Evolutionary conservation across 2,888 invertebrate species (phyloP).

Genomic region (Athalia cordata): DNA sequence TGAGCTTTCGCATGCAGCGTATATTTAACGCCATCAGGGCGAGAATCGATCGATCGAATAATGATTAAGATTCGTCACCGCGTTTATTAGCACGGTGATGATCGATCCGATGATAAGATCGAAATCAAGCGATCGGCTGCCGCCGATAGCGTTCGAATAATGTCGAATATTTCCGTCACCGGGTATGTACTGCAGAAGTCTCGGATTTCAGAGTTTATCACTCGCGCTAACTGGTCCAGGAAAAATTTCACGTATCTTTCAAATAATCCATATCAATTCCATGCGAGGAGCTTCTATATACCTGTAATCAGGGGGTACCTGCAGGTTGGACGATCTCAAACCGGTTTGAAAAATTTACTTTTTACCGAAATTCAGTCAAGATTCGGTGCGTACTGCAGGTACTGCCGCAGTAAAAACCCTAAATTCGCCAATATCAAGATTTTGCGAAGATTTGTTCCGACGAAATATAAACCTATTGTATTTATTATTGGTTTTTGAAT

Average conservation of each 20-base stretch:
- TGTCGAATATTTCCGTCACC: slow-evolving; percentile 20
- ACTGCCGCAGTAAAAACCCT: slow-evolving; percentile 22
- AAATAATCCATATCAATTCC: slow-evolving; percentile 31
- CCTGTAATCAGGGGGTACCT: slow-evolving; percentile 26
- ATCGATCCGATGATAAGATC: neutral
- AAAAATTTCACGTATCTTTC: slow-evolving; percentile 35
- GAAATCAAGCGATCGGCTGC: neutral
- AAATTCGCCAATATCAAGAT: slow-evolving; percentile 17
- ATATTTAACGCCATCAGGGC: too few species aligned
- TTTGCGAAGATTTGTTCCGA: neutral
- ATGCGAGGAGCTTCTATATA: slow-evolving; percentile 16
- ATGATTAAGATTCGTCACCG: neutral
- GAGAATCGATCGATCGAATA: too few species aligned
- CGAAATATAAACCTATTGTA: neutral
- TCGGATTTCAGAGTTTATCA: slow-evolving; percentile 18
- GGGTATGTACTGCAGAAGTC: too few species aligned
- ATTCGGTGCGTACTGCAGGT: slow-evolving; percentile 12
- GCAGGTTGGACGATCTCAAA: slow-evolving; percentile 20
- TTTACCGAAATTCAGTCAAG: slow-evolving; percentile 34
- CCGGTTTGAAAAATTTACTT: slow-evolving; percentile 36
- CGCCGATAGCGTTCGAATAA: slow-evolving; percentile 9
- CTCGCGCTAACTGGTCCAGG: slow-evolving; percentile 23
- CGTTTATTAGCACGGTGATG: neutral
- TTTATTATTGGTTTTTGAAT: too few species aligned
- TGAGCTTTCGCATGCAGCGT: too few species aligned